Evolutionary conservation across 2,113 vertebrate genomes (phyloP).

Genomic region (Stictonetta naevosa): DNA sequence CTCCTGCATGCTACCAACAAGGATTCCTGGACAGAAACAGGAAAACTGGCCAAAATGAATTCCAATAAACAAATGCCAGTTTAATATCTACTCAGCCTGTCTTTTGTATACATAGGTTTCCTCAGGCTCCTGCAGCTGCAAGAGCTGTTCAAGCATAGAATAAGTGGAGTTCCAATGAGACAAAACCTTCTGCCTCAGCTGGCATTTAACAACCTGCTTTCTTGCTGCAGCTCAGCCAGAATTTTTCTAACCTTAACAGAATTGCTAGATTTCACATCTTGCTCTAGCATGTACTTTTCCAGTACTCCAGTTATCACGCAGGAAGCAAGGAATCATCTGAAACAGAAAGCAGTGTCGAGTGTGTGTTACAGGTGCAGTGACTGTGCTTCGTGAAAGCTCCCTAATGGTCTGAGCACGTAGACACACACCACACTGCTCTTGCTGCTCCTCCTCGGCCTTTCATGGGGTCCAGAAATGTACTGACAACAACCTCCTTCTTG

Average conservation of each 20-base stretch:
- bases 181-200: constrained; percentile 77
- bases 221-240: constrained; percentile 72
- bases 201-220: constrained; percentile 80
- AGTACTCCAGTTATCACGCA: not conserved
- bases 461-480: not conserved
- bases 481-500: not conserved
- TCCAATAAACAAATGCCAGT: constrained; percentile 74
- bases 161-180: constrained; percentile 76
- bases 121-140: constrained; percentile 65
- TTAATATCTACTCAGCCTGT: constrained; percentile 71
- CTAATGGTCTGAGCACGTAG: not conserved
- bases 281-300: constrained; percentile 15
- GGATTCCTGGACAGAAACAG: constrained; percentile 64
- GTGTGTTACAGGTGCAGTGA: not conserved
- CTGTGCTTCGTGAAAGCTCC: not conserved
- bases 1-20: constrained; percentile 58
- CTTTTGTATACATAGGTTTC: constrained; percentile 66
- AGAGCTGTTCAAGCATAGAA: constrained; percentile 73
- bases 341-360: not conserved
- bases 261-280: constrained; percentile 52
- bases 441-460: not conserved
- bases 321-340: constrained; percentile 1
- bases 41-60: constrained; percentile 70
- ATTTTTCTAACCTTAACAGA: constrained; percentile 71
- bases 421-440: not conserved